Base-by-base conservation (phyloP, 2,113 vertebrate species). In the Ictidomys tridecemlineatus region DNA sequence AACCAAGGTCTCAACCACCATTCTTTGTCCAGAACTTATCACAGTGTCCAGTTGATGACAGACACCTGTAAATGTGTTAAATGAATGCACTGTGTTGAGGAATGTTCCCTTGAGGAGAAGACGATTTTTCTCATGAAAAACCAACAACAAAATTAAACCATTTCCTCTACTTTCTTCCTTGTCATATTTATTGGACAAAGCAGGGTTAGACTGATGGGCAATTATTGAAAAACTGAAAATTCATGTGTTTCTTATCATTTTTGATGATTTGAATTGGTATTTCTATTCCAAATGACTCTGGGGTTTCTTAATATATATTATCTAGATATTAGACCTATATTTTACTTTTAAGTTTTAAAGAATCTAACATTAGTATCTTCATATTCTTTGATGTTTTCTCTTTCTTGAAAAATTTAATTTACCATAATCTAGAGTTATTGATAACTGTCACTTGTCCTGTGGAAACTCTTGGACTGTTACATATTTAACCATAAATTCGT, bases 271-370 rank as follows among this genome's bases (percentile, higher is more conserved):
- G 14, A 82, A 93, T 7, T 69, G 79, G 6, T 30, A 58, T 61
- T 70, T 95, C 77, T 85, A 76, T 85, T 92, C 80, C 18, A 70
- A 5, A 28, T 80, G 53, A 87, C 37, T 88, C 42, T 80, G 13
- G 3, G n/a, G 18, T 89, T 84, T 96, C 48, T 78, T 78, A 79
- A 70, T 70, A 20, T 83, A 84, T 83, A 85, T 94, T n/a, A 84
- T 76, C 63, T 85, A 87, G 26, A 32, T 70, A 76, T 65, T 56
- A 58, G n/a, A 79, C 7, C 11, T 65, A 70, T 85, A 39, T 88
- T 82, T 72, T 53, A 65, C 4, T 4, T 4, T 65, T 96, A 93
- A 65, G 58, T 67, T 94, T 89, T 65, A 18, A 89, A 93, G 28
- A 82, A 42, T 77, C 34, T 69, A 84, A 67, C 1, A 37, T 85